Evolutionary conservation across 2,113 vertebrate species (phyloP).

Genomic region (Oriolus oriolus): DNA sequence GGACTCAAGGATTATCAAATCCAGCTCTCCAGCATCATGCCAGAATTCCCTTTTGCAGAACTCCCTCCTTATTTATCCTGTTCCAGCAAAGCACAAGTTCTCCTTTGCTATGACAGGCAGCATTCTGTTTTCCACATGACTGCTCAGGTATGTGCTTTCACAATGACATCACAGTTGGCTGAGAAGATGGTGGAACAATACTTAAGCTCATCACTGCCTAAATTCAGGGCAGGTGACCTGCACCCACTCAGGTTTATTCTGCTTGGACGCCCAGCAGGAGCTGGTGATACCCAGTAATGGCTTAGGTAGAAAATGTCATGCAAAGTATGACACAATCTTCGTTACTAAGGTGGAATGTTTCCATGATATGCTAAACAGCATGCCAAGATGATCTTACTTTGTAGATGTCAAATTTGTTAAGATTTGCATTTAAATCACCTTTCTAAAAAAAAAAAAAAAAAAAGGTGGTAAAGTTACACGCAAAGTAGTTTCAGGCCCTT

Average conservation of each 20-base stretch:
- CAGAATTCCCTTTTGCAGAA: not conserved
- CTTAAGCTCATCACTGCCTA: not conserved
- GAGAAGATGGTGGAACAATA: not conserved
- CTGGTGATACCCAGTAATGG: not conserved
- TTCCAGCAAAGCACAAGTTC: not conserved
- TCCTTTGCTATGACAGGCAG: not conserved
- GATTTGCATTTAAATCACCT: not conserved
- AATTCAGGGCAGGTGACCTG: not conserved
- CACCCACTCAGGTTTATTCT: not conserved
- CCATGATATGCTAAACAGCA: not conserved
- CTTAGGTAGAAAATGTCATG: not conserved
- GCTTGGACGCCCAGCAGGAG: not conserved
- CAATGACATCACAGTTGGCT: not conserved
- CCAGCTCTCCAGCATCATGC: not conserved
- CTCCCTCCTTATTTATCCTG: not conserved
- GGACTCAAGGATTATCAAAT: not conserved
- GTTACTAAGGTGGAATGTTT: not conserved
- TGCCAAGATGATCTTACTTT: not conserved
- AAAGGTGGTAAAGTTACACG: not conserved
- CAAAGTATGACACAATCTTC: fast-evolving
- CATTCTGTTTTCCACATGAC: not conserved
- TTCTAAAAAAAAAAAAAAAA: not conserved
- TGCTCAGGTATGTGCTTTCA: not conserved
- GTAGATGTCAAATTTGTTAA: not conserved
- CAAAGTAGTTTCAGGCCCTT: not conserved